These are phyloP conservation scores for Sinotaia quadrata DNA, from an alignment of 2,888 invertebrate genomes.

Conservation along the genomic window DNA sequence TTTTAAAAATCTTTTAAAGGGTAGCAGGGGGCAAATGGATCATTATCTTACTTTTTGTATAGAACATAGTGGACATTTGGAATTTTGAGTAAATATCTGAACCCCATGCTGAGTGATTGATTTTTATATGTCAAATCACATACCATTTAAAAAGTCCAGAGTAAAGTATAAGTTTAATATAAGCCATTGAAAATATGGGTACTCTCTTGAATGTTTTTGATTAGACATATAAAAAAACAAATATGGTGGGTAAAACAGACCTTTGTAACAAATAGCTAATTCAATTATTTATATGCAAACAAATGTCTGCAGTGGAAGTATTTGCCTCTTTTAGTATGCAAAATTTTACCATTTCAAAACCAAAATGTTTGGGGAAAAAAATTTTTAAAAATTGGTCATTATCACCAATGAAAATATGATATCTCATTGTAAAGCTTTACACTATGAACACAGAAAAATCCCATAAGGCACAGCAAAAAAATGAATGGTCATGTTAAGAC, in stretches of 20 bases:
- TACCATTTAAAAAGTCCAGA: conserved; percentile 6
- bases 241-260: conserved; percentile 41
- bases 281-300: conserved; percentile 25
- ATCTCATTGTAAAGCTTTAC: conserved; percentile 62
- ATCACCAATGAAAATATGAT: conserved; percentile 57
- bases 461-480: conserved; percentile 68
- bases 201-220: conserved; percentile 31
- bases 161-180: conserved; percentile 16
- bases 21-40: conserved; percentile 27
- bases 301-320: background rate
- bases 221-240: conserved; percentile 39
- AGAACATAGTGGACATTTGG: conserved; percentile 22
- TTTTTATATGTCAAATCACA: conserved; percentile 3
- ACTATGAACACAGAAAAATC: conserved; percentile 58
- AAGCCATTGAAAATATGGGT: conserved; percentile 19
- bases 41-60: background rate
- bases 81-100: conserved; percentile 16
- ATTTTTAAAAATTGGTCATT: conserved; percentile 55
- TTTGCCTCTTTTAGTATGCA: conserved; percentile 18
- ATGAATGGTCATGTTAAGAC: conserved; percentile 60
- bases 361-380: too few species aligned
- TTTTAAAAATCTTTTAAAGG: conserved; percentile 49
- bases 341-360: conserved; percentile 39
- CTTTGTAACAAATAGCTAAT: conserved; percentile 25
- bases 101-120: conserved; percentile 2